phyloP scores from a whole-genome alignment of 2,113 vertebrate genomes.

The Mellivora capensis region DNA sequence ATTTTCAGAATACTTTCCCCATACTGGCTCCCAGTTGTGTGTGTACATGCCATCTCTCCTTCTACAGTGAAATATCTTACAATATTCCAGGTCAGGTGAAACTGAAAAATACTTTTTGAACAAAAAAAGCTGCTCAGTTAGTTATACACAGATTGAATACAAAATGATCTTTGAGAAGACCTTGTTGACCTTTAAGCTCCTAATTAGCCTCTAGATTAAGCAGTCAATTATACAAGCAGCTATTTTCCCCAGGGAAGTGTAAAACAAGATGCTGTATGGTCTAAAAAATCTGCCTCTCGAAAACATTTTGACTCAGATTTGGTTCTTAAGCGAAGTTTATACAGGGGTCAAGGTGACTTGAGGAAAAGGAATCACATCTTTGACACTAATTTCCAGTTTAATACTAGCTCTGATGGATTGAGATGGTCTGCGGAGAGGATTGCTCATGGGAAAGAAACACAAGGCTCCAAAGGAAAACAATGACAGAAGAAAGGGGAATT shows the following conservation, averaged over 20 bases:
- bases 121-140: not conserved
- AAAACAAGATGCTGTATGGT: not conserved
- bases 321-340: not conserved
- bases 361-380: not conserved
- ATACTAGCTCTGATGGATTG: not conserved
- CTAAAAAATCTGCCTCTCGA: not conserved
- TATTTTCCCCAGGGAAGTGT: not conserved
- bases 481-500: not conserved
- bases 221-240: not conserved
- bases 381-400: not conserved
- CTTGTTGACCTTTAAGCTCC: not conserved
- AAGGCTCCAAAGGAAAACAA: not conserved
- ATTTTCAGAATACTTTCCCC: not conserved
- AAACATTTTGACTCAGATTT: not conserved
- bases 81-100: not conserved
- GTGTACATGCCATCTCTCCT: not conserved
- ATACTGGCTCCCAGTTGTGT: not conserved
- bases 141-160: not conserved
- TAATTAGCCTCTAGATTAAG: not conserved
- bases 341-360: not conserved
- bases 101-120: not conserved
- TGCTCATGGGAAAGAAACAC: not conserved
- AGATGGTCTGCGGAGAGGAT: not conserved
- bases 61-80: not conserved
- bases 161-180: not conserved